These are phyloP conservation scores for Quadriops clusia DNA, from an alignment of 2,888 invertebrate species.

Conservation along the genomic window DNA sequence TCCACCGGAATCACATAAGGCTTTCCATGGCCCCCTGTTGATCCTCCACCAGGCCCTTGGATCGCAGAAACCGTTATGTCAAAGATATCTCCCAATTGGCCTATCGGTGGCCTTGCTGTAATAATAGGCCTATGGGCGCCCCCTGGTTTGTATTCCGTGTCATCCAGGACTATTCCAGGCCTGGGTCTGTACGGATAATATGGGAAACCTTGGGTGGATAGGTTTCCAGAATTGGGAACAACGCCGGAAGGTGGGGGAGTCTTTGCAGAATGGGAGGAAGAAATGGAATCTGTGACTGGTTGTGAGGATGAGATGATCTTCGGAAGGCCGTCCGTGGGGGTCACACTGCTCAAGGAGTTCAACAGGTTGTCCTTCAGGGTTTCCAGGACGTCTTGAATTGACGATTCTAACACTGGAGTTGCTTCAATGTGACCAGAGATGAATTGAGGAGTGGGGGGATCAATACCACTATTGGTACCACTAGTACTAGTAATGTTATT, in stretches of 20 bases:
- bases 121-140: conserved; percentile 36
- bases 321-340: conserved; percentile 36
- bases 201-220: conserved; percentile 33
- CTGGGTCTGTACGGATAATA: conserved; percentile 60
- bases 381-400: conserved; percentile 33
- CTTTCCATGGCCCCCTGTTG: conserved; percentile 35
- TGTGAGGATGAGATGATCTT: conserved; percentile 13
- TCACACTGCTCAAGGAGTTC: conserved; percentile 24
- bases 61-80: conserved; percentile 82
- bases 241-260: background rate
- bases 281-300: conserved; percentile 3
- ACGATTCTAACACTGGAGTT: conserved; percentile 34
- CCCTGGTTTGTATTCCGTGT: conserved; percentile 66
- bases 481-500: conserved; percentile 7
- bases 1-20: conserved; percentile 49
- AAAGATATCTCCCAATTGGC: conserved; percentile 64
- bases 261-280: background rate
- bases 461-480: conserved; percentile 1
- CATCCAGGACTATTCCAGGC: conserved; percentile 78
- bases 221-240: conserved; percentile 7
- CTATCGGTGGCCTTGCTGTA: conserved; percentile 37
- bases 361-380: conserved; percentile 23
- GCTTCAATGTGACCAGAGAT: conserved; percentile 18
- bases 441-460: conserved; percentile 5
- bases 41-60: conserved; percentile 62